These are phyloP conservation scores for Atrichornis clamosus DNA, from an alignment of 2,113 vertebrate species.

Conservation along the genomic window DNA sequence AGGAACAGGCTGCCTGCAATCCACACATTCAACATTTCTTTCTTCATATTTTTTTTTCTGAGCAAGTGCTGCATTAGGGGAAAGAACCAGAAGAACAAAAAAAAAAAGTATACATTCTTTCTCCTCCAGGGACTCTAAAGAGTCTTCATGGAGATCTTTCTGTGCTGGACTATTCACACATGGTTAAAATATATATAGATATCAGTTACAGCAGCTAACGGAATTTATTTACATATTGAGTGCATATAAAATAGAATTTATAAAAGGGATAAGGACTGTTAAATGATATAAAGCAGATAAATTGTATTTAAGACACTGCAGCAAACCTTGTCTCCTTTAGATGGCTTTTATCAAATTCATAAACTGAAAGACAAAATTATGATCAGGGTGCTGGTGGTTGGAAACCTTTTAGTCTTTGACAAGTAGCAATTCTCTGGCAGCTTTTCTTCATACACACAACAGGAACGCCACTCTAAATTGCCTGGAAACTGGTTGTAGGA, in stretches of 20 bases:
- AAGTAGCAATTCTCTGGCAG: neutral
- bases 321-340: neutral
- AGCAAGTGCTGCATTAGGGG: neutral
- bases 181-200: neutral
- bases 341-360: neutral
- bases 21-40: slow-evolving; percentile 7
- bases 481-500: neutral
- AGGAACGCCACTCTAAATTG: neutral
- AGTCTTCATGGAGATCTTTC: neutral
- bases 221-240: neutral
- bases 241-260: neutral
- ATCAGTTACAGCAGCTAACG: neutral
- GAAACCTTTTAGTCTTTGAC: neutral
- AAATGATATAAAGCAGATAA: neutral
- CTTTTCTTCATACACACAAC: neutral
- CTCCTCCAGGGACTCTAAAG: neutral
- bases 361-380: neutral
- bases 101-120: neutral
- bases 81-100: neutral
- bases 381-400: neutral
- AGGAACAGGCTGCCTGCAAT: slow-evolving; percentile 18
- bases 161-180: neutral
- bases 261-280: neutral
- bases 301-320: neutral
- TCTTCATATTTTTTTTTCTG: neutral